These are phyloP conservation scores for Gallinago stenura DNA, from an alignment of 2,797 vertebrate species.

Conservation along the genomic window DNA sequence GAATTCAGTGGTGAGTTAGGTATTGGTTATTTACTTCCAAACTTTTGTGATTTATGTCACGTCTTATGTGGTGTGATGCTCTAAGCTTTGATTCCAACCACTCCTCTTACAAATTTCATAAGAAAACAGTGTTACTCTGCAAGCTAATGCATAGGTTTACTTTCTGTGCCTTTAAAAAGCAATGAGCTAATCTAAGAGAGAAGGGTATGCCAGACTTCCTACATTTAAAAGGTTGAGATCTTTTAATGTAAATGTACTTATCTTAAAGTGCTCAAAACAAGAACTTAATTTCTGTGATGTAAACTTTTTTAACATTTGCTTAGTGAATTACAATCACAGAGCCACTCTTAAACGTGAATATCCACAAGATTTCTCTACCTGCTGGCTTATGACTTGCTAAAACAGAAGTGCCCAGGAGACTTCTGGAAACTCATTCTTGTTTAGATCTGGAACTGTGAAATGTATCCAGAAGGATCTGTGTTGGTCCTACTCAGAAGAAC, in stretches of 20 bases:
- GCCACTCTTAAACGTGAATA: not conserved
- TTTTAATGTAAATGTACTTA: not conserved
- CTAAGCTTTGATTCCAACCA: not conserved
- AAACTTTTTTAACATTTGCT: not conserved
- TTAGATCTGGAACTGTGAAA: not conserved
- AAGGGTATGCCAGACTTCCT: not conserved
- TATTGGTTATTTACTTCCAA: not conserved
- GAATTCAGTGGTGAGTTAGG: not conserved
- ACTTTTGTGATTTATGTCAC: not conserved
- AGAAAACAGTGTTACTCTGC: not conserved
- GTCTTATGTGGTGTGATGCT: not conserved
- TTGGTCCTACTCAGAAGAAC: not conserved
- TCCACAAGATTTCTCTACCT: not conserved
- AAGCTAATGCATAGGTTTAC: not conserved
- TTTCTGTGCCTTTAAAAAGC: constrained; percentile 12
- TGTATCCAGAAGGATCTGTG: not conserved
- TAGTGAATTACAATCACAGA: not conserved
- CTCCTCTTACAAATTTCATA: not conserved
- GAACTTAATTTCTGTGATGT: not conserved
- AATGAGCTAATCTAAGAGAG: not conserved
- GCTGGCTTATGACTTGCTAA: not conserved
- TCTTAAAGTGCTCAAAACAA: not conserved
- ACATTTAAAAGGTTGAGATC: not conserved
- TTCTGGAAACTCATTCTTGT: not conserved
- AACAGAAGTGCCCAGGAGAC: not conserved